phyloP scores from a whole-genome alignment of 2,888 invertebrate species.

The Drosophila longiperda region DNA sequence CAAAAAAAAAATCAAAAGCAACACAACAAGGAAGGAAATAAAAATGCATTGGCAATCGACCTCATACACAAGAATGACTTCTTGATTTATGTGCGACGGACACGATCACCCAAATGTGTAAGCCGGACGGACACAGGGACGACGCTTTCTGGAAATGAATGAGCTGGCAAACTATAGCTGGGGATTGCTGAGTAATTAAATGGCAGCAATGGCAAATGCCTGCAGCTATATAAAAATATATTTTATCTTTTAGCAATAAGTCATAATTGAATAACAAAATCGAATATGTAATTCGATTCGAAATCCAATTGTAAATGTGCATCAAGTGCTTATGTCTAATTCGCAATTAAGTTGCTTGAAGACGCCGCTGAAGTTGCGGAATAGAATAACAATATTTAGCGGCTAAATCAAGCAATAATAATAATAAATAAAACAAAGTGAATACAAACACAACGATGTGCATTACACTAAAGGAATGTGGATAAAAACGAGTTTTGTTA shows the following conservation, averaged over 20 bases:
- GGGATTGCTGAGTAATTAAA: background rate
- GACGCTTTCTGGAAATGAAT: constrained; percentile 25
- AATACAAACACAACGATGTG: constrained; percentile 12
- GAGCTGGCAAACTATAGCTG: constrained; percentile 9
- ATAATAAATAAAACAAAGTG: constrained; percentile 4
- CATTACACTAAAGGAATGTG: constrained; percentile 57
- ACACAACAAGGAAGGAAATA: constrained; percentile 17
- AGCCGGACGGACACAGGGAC: constrained; percentile 22
- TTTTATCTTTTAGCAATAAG: background rate
- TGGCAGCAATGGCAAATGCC: background rate
- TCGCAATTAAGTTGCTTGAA: background rate
- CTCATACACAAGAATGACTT: constrained; percentile 1
- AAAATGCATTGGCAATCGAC: constrained; percentile 19
- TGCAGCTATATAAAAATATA: background rate
- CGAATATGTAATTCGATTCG: background rate
- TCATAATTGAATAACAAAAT: too few species aligned
- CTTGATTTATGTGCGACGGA: constrained; percentile 15
- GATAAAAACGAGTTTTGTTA: constrained; percentile 51
- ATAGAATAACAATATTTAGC: background rate
- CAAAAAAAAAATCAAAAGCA: background rate
- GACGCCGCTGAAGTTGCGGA: background rate
- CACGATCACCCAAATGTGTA: constrained; percentile 28
- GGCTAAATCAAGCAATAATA: background rate
- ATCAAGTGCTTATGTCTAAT: background rate
- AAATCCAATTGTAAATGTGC: background rate